Base-by-base conservation (phyloP, 2,797 vertebrate genomes). In the Dermochelys coriacea region DNA sequence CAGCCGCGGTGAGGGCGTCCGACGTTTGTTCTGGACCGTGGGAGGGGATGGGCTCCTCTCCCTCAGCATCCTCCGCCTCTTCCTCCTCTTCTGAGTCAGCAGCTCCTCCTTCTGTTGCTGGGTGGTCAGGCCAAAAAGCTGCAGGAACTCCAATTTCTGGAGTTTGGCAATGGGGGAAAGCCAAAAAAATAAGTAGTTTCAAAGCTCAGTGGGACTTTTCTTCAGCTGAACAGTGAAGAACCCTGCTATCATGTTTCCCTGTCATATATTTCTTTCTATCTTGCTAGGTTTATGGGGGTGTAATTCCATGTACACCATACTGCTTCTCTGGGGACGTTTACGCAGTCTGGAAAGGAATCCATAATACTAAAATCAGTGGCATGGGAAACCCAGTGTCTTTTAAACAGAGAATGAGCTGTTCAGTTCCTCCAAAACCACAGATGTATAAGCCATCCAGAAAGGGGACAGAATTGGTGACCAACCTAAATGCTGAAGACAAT, bases 81-180 rank as follows among this genome's bases (percentile, higher is more conserved):
- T 99, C 96, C 99, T 98, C 94, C 99, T 98, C 97, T 99, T 99
- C 98, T 99, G 99, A 84, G 98, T 98, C 95, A 99, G 98, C 96
- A 99, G 94, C 68, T 99, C 99, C 88, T 99, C 99, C 85, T 99
- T 99, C 96, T 98, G 99, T 85, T 98, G 98, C 94, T 98, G 98
- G 4, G 99, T 99, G 94, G 99, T 99, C 98, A 99, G 98, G 91
- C 98, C 98, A 74, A 99, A 99, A 95, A 98, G 98, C 96, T 98
- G 98, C 95, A 99, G 98, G 98, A 99, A 99, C 96, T 99, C 99
- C 98, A 99, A 93, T 98, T 99, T 99, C 99, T 99, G 90, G 90
- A 96, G 80, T 83, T 59, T 64, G 57, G 95, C 54, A 98, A 83
- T 96, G 87, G 96, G 96, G 91, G 91, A 96, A 89, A 87, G 91